A percentile compares a stretch with the other conserved stretches of the same genome.
Evolutionary conservation across 2,113 vertebrate genomes (phyloP).

Genomic region (Ceyx melanurus): DNA sequence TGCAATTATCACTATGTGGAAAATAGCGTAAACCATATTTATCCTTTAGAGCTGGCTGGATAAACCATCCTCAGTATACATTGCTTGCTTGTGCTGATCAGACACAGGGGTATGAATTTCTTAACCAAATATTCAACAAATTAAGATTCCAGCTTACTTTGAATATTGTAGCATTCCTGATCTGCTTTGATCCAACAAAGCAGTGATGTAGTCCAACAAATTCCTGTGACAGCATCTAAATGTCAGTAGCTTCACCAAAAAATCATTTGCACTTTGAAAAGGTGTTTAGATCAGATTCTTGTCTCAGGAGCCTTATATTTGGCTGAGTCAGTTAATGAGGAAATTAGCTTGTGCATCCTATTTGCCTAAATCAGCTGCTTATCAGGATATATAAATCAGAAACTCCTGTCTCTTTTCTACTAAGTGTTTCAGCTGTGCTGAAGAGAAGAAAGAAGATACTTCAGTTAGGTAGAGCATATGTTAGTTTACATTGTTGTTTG

Average conservation of each 20-base stretch:
- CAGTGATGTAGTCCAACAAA: not conserved
- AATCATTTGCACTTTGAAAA: not conserved
- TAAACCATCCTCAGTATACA: not conserved
- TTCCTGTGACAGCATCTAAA: not conserved
- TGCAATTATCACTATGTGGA: not conserved
- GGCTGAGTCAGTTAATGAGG: constrained; percentile 11
- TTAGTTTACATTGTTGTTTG: not conserved
- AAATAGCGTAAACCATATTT: not conserved
- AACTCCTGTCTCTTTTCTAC: not conserved
- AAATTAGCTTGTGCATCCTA: constrained; percentile 18
- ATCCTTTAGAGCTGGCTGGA: not conserved
- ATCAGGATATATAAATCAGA: not conserved
- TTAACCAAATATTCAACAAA: not conserved
- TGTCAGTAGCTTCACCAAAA: constrained; percentile 9
- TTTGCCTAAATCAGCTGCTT: not conserved
- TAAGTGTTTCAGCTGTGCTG: not conserved
- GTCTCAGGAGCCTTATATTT: not conserved
- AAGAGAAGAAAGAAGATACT: not conserved
- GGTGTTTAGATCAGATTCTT: not conserved
- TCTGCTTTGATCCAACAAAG: not conserved
- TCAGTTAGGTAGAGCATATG: not conserved
- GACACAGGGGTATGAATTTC: not conserved
- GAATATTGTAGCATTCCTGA: not conserved
- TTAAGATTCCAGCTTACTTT: not conserved
- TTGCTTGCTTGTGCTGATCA: not conserved